Evolutionary conservation across 2,797 vertebrate genomes (phyloP).

Genomic region (Propithecus perrieri): DNA sequence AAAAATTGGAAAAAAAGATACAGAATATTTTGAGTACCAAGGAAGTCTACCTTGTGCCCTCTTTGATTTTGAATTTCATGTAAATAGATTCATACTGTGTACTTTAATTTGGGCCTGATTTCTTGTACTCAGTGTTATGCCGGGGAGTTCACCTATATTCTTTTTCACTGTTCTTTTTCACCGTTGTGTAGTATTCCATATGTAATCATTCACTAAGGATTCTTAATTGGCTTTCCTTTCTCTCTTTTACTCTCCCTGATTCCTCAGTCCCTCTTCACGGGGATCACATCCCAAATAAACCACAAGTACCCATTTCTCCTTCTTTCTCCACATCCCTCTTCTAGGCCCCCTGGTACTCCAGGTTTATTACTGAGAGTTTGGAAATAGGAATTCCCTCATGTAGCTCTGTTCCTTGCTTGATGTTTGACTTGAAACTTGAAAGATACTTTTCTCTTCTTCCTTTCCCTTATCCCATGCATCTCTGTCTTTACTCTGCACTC

Average conservation of each 20-base stretch:
- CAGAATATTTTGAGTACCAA: neutral
- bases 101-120: neutral
- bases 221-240: neutral
- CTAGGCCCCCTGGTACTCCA: neutral
- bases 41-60: neutral
- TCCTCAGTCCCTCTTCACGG: neutral
- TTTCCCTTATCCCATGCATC: slow-evolving; percentile 71
- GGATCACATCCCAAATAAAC: neutral
- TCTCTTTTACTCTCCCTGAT: neutral
- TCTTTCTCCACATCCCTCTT: neutral
- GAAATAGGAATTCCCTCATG: neutral
- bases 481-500: slow-evolving; percentile 75
- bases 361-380: neutral
- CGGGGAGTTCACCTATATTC: neutral
- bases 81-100: neutral
- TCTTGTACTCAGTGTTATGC: neutral
- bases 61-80: neutral
- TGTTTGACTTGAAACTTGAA: slow-evolving; percentile 84
- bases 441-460: slow-evolving; percentile 75
- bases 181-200: neutral
- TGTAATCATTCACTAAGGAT: neutral
- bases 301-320: neutral
- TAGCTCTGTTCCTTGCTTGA: neutral
- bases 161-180: neutral
- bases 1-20: neutral